Evolutionary conservation across 2,113 vertebrate species (phyloP), one percentile per base, ranked within the genome.

Genomic region (Pithys albifrons): DNA sequence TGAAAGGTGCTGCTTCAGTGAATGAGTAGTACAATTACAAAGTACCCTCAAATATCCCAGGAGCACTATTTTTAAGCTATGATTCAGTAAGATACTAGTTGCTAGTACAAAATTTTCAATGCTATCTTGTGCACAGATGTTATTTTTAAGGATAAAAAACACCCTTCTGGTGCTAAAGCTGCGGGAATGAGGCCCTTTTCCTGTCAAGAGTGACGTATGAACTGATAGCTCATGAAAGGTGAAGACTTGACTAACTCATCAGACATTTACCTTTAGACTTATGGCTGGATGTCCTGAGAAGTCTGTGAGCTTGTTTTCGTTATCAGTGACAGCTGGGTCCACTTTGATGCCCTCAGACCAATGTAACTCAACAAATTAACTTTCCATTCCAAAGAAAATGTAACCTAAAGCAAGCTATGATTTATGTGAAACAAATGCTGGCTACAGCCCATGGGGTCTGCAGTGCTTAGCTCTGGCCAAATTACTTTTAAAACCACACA

Each of bases 401-500:
- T 91, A 95, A 94, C 93, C 77, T 95, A 92, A 96, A 87, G 61
- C 74, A 81, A 80, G 62, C 77, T 78, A 76, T 96, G 96, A 97
- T 97, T 98, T 97, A 98, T 94, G 82, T 78, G 90, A 94, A 97
- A 95, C 51, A 91, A 97, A 97, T 83, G 69, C 78, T 96, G 91
- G 64, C 88, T 94, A 89, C 55, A 93, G 88, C 74, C 87, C 64
- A 75, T 82, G 57, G 82, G 52, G 71, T 95, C 94, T 97, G 81
- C 29, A 58, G 46, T 78, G 76, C 69, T 95, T 96, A 73, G 91
- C 77, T 95, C 58, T 23, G 5, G 69, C 71, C 94, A 93, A 95
- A 95, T 95, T 85, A 67, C 74, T 88, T 93, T 78, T 82, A 93
- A 97, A 93, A 79, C 65, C 93, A 90, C 94, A 84, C 33, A 96